phyloP scores from a whole-genome alignment of 2,113 vertebrate genomes.

The Mormoops blainvillei region DNA sequence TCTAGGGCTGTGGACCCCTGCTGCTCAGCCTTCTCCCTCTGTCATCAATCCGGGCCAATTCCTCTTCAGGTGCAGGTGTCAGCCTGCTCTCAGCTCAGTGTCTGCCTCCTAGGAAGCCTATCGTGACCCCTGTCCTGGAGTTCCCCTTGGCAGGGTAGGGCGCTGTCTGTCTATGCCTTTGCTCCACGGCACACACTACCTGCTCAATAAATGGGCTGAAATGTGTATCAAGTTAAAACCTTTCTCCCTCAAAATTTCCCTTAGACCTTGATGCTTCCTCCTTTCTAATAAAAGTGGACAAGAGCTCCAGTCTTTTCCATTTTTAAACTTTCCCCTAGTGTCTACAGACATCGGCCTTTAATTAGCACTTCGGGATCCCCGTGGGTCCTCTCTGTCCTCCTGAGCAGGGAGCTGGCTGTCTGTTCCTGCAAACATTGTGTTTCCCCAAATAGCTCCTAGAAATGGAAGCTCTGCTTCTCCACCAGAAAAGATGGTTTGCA shows the following conservation, averaged over 20 bases:
- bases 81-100: background rate
- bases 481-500: conserved; percentile 47
- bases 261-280: background rate
- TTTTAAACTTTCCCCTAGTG: conserved; percentile 16
- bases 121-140: background rate
- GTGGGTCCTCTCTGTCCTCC: conserved; percentile 21
- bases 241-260: conserved; percentile 1
- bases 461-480: background rate
- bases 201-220: background rate
- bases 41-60: background rate
- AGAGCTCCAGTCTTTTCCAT: background rate
- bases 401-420: conserved; percentile 18
- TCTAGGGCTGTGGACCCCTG: background rate
- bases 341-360: conserved; percentile 43
- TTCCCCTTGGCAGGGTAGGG: background rate
- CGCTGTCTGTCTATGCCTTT: background rate
- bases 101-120: background rate
- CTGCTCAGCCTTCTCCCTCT: too few relatives aligned
- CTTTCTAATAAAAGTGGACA: conserved; percentile 49
- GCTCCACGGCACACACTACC: background rate
- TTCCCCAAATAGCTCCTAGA: conserved; percentile 68
- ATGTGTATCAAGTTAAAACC: background rate
- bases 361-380: conserved; percentile 40
- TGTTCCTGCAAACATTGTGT: conserved; percentile 55
- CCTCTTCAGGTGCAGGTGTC: background rate